These are phyloP conservation scores for Epicampocera succincta DNA, from an alignment of 2,888 invertebrate genomes.

Conservation along the genomic window DNA sequence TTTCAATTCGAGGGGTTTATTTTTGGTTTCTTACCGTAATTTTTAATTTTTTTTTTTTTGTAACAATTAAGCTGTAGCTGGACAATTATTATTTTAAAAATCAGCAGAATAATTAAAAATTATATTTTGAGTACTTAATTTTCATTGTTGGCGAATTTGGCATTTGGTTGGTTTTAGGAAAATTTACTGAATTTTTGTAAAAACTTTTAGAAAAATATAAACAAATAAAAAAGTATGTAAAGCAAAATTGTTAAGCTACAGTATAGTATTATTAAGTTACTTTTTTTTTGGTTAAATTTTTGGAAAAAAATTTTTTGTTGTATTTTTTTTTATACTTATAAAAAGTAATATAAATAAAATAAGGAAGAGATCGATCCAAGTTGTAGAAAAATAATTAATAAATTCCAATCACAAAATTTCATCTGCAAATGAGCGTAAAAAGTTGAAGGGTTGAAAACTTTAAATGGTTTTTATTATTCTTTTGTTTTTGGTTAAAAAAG, in stretches of 20 bases:
- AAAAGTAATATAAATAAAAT: constrained; percentile 27
- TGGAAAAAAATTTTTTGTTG: constrained; percentile 56
- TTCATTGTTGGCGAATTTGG: constrained; percentile 71
- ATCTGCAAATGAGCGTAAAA: constrained; percentile 63
- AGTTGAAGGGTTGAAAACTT: not conserved
- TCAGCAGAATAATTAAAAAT: constrained; percentile 65
- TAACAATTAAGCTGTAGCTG: constrained; percentile 75
- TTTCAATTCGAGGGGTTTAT: constrained; percentile 26
- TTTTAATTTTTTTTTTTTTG: no score
- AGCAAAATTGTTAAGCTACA: constrained; percentile 81
- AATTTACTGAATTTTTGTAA: constrained; percentile 19
- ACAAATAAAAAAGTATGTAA: constrained; percentile 53
- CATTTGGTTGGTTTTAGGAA: constrained; percentile 61
- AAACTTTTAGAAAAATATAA: constrained; percentile 69
- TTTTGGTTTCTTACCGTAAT: constrained; percentile 60
- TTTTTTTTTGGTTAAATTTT: constrained; percentile 53
- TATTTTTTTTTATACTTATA: constrained; percentile 53
- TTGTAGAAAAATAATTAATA: constrained; percentile 9
- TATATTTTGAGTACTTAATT: constrained; percentile 65
- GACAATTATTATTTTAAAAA: constrained; percentile 75
- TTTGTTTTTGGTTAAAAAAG: not conserved
- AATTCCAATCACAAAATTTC: constrained; percentile 71
- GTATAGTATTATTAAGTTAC: constrained; percentile 74
- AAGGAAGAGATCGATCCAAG: constrained; percentile 30
- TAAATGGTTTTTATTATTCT: not conserved